Evolutionary conservation across 2,888 invertebrate species (phyloP).

Genomic region (Drosophila trichaetosa): DNA sequence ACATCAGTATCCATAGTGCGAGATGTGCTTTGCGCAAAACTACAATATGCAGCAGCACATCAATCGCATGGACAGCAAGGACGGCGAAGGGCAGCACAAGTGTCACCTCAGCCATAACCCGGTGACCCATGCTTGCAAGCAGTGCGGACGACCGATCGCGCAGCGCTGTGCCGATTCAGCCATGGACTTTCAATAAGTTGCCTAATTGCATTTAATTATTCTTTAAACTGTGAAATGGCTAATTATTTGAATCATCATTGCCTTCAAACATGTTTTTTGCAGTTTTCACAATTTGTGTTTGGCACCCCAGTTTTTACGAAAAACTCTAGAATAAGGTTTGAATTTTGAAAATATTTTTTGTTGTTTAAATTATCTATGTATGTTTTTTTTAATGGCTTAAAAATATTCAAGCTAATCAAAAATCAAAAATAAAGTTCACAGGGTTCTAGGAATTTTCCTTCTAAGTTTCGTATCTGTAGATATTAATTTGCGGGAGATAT

Average conservation of each 20-base stretch:
- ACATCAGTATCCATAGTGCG: slow-evolving; percentile 88
- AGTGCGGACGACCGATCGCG: slow-evolving; percentile 87
- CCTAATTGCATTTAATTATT: neutral
- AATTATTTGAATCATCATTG: neutral
- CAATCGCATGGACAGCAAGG: slow-evolving; percentile 86
- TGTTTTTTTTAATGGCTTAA: no score
- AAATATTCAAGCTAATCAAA: no score
- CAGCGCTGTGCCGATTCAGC: slow-evolving; percentile 86
- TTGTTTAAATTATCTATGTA: no score
- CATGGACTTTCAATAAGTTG: slow-evolving; percentile 25
- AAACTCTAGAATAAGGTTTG: no score
- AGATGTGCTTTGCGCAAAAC: slow-evolving; percentile 90
- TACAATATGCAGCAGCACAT: slow-evolving; percentile 88
- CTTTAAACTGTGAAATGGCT: neutral
- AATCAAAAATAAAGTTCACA: no score
- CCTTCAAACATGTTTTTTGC: slow-evolving; percentile 16
- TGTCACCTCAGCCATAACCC: slow-evolving; percentile 90
- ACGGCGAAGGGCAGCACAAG: slow-evolving; percentile 87
- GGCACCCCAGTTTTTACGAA: slow-evolving; percentile 48
- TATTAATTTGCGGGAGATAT: no score
- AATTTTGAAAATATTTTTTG: no score
- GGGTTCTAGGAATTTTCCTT: no score
- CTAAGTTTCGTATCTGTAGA: no score
- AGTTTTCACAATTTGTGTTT: slow-evolving; percentile 49
- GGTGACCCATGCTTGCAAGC: slow-evolving; percentile 88